These are phyloP conservation scores for Arbacia lixula DNA, from an alignment of 53 echinoderm and acorn worm genomes.

Conservation along the genomic window DNA sequence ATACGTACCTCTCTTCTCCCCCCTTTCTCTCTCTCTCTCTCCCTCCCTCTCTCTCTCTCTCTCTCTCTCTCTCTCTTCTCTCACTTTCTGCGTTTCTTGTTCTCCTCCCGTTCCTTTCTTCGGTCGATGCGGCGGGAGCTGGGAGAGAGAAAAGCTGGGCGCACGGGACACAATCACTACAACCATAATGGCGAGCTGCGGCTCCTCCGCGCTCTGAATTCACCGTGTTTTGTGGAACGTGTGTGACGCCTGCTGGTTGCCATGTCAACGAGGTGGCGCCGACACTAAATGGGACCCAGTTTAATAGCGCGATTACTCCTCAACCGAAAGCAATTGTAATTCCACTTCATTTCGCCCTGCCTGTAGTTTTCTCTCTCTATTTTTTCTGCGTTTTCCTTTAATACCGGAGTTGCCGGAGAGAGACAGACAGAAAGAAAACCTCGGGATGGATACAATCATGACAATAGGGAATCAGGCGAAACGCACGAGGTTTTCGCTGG, in stretches of 20 bases:
- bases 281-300: slow-evolving; percentile 57
- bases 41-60: not conserved
- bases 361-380: not conserved
- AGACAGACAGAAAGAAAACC: too few species aligned
- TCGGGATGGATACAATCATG: not conserved
- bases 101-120: not conserved
- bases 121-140: slow-evolving; percentile 12
- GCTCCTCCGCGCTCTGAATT: slow-evolving; percentile 17
- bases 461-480: not conserved
- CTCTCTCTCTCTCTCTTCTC: not conserved
- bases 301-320: slow-evolving; percentile 50
- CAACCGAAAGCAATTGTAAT: slow-evolving; percentile 39
- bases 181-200: not conserved
- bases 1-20: not conserved
- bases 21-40: not conserved
- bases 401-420: too few species aligned
- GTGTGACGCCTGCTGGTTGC: slow-evolving; percentile 48
- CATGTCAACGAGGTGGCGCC: slow-evolving; percentile 40
- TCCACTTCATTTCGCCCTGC: slow-evolving; percentile 46
- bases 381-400: not conserved
- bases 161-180: slow-evolving; percentile 45
- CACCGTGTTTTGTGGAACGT: slow-evolving; percentile 19
- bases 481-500: slow-evolving; percentile 13
- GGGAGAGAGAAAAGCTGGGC: not conserved
- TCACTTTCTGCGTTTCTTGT: too few species aligned